phyloP scores from a whole-genome alignment of 2,888 invertebrate species.

The Cylindroiulus punctatus region DNA sequence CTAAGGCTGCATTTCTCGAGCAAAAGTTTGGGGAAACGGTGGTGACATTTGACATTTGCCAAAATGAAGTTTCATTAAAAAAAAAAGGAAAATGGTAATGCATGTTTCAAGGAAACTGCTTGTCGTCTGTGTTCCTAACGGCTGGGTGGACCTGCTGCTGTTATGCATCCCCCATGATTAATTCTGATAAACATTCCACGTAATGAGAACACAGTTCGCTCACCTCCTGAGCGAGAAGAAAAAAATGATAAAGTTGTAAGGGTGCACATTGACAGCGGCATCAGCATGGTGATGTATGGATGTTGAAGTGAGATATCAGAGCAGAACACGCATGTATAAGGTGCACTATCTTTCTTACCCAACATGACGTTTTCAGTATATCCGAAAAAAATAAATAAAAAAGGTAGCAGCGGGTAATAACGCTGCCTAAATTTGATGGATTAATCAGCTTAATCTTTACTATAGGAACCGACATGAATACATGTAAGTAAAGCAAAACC shows the following conservation, averaged over 20 bases:
- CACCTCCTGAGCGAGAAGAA: not conserved
- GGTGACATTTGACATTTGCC: slow-evolving; percentile 23
- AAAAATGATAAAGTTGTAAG: not conserved
- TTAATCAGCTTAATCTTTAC: not conserved
- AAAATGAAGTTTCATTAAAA: not conserved
- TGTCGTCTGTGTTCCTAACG: not conserved
- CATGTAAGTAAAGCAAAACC: no score
- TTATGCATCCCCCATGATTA: not conserved
- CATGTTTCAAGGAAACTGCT: not conserved
- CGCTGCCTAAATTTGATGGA: not conserved
- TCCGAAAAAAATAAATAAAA: no score
- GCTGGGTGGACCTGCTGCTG: not conserved
- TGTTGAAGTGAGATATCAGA: slow-evolving; percentile 20
- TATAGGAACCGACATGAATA: no score
- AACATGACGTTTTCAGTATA: not conserved
- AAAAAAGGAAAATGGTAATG: not conserved
- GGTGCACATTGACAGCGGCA: slow-evolving; percentile 23
- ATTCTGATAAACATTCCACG: slow-evolving; percentile 15
- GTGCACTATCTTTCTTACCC: not conserved
- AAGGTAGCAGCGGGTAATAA: not conserved
- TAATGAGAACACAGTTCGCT: not conserved
- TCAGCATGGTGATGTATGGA: slow-evolving; percentile 1
- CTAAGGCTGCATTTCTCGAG: not conserved
- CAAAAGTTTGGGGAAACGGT: not conserved
- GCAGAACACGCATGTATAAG: not conserved